Percentiles rank a stretch among this genome's conserved stretches.
phyloP scores from a whole-genome alignment of 2,888 invertebrate genomes.

The Dorcus hopei region DNA sequence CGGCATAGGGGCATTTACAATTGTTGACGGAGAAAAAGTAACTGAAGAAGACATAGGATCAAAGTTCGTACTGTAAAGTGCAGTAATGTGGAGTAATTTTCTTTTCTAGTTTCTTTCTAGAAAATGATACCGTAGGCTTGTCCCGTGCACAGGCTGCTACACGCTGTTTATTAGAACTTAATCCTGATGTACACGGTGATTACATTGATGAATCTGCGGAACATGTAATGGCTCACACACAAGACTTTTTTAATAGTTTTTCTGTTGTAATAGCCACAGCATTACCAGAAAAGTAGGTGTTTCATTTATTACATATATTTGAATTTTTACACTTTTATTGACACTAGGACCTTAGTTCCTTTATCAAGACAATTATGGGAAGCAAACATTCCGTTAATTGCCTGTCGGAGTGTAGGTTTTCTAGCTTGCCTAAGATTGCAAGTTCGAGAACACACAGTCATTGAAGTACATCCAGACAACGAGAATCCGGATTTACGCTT shows the following conservation, averaged over 20 bases:
- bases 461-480: conserved; percentile 96
- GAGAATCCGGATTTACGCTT: conserved; percentile 80
- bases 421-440: conserved; percentile 88
- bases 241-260: conserved; percentile 85
- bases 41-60: conserved; percentile 90
- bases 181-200: conserved; percentile 90
- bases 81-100: conserved; percentile 3
- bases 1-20: conserved; percentile 88
- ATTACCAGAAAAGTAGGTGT: conserved; percentile 64
- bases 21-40: conserved; percentile 85
- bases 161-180: conserved; percentile 81
- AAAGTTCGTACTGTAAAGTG: conserved; percentile 60
- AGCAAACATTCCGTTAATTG: conserved; percentile 77
- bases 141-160: conserved; percentile 82
- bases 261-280: conserved; percentile 81
- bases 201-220: conserved; percentile 87
- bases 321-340: conserved; percentile 15
- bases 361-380: conserved; percentile 82
- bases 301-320: background rate
- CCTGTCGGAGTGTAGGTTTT: conserved; percentile 88
- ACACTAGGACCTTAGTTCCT: conserved; percentile 62
- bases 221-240: conserved; percentile 78
- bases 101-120: conserved; percentile 79
- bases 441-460: conserved; percentile 75
- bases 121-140: conserved; percentile 74